Evolutionary conservation across 2,113 vertebrate genomes (phyloP), one percentile per base, ranked within the genome.

Genomic region (Nothocercus julius): DNA sequence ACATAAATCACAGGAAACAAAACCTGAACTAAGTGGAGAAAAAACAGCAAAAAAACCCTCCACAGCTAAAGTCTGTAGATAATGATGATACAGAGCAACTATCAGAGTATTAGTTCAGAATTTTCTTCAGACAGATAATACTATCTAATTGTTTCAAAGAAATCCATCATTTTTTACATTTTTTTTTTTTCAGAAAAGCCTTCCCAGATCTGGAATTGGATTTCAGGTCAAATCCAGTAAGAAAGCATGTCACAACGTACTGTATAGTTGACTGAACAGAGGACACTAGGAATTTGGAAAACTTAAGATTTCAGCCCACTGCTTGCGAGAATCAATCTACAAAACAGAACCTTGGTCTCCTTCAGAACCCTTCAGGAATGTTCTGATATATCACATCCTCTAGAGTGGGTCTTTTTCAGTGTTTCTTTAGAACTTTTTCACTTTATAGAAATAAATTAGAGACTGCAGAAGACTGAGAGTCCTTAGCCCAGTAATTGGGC

Each of bases 401-500:
- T 62, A 83, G 85, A 30, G 21, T 83, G 11, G 75, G 30, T 63
- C 64, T 74, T 88, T 93, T 94, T 88, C 77, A 70, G 80, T 18
- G 10, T 42, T 83, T 69, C 66, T 9, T 12, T 22, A 58, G 59
- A 94, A 87, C 40, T 36, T 87, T 62, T 36, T 80, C 27, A 83
- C 83, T 94, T 87, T 53, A n/a, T 45, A 69, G 44, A 87, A 89
- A 66, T 9, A 75, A 17, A 63, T 88, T 75, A 90, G 72, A 67
- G 59, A 87, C 22, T 68, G 53, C n/a, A 61, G 49, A n/a, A 81
- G 30, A 80, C 30, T 49, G 25, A 77, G 58, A 95, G 82, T 88
- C 88, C 72, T 88, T 96, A 96, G 82, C 85, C 85, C 92, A 96
- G 80, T 92, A 92, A 85, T 17, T 70, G 59, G 79, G 79, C 72